phyloP scores from a whole-genome alignment of 2,797 vertebrate genomes.

The Enteromius viviparus region DNA sequence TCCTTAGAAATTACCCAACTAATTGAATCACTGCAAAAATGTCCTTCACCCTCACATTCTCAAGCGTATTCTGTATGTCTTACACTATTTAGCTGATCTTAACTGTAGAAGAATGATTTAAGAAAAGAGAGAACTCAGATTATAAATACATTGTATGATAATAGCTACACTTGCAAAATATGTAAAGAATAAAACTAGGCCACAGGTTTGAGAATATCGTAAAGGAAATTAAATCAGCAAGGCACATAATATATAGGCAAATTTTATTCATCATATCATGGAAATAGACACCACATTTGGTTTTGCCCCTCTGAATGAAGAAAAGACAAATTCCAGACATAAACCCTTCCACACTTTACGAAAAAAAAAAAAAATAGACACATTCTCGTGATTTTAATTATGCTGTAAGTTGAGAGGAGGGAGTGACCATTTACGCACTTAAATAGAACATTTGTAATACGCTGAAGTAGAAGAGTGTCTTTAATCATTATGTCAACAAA shows the following conservation, averaged over 20 bases:
- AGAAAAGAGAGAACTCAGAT: not conserved
- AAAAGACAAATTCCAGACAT: not conserved
- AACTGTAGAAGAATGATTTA: not conserved
- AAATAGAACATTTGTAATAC: not conserved
- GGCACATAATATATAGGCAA: not conserved
- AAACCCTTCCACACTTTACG: not conserved
- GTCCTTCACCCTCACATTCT: not conserved
- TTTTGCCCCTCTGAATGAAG: not conserved
- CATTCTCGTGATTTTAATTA: slow-evolving; percentile 41
- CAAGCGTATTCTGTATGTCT: not conserved
- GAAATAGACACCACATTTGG: slow-evolving; percentile 1
- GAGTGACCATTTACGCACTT: not conserved
- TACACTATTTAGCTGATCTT: not conserved
- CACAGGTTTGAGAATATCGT: not conserved
- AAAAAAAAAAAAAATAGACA: not conserved
- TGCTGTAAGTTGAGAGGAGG: not conserved
- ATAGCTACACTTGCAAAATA: not conserved
- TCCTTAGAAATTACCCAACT: not conserved
- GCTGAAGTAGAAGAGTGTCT: not conserved
- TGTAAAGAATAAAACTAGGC: not conserved
- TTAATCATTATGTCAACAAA: no score
- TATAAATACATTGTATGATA: not conserved
- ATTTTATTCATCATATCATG: not conserved
- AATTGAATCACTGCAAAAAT: slow-evolving; percentile 9
- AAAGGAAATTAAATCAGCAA: not conserved